Evolutionary conservation across 2,888 invertebrate species (phyloP).

Genomic region (Sinohyriopsis cumingii): DNA sequence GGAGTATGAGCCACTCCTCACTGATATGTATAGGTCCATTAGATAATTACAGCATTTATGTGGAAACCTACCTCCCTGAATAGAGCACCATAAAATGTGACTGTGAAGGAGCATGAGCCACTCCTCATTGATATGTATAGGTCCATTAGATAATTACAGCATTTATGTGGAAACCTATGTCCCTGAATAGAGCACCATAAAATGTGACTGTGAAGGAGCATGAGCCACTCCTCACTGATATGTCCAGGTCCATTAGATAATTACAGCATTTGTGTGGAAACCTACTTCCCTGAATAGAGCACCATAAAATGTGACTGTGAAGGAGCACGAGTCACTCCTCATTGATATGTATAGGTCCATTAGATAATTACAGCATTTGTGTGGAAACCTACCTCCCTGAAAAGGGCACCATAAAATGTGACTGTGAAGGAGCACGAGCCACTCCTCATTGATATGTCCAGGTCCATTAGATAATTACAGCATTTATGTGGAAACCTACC

Average conservation of each 20-base stretch:
- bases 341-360: no score
- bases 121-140: no score
- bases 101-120: no score
- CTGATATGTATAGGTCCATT: constrained; percentile 97
- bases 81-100: no score
- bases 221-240: no score
- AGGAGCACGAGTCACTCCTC: no score
- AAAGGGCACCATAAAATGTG: constrained; percentile 98
- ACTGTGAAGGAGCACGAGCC: constrained; percentile 96
- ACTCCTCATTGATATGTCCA: constrained; percentile 97
- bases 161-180: constrained; percentile 71
- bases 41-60: constrained; percentile 70
- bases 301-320: constrained; percentile 98
- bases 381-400: constrained; percentile 80
- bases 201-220: constrained; percentile 99
- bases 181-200: constrained; percentile 97
- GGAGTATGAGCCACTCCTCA: constrained; percentile 94
- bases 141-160: no score
- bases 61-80: no score
- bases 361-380: no score
- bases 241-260: no score
- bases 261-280: constrained; percentile 77
- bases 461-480: constrained; percentile 93
- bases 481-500: constrained; percentile 52
- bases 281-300: constrained; percentile 90